Evolutionary conservation across 2,888 invertebrate genomes (phyloP).

Genomic region (Resseliella maxima): DNA sequence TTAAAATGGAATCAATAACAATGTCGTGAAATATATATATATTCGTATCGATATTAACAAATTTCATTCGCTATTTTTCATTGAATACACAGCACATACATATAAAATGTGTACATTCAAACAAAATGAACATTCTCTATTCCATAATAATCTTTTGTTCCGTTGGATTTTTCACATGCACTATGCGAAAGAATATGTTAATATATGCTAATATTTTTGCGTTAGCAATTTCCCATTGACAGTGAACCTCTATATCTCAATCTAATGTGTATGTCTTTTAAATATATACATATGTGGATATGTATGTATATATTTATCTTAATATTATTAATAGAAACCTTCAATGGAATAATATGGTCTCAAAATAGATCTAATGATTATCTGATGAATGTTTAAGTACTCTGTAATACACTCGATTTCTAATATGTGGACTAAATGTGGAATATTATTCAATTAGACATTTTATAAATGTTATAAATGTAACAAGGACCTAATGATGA

Average conservation of each 20-base stretch:
- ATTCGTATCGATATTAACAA: no score
- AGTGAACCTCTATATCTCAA: background rate
- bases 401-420: background rate
- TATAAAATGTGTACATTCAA: background rate
- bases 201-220: background rate
- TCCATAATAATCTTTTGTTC: background rate
- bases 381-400: background rate
- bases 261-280: background rate
- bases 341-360: background rate
- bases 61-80: no score
- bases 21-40: no score
- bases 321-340: slow-evolving; percentile 39
- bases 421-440: background rate
- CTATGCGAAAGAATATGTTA: background rate
- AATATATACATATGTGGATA: background rate
- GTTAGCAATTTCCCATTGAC: background rate
- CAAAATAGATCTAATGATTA: slow-evolving; percentile 22
- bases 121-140: background rate
- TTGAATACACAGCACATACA: no score
- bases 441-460: background rate
- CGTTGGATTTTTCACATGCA: background rate
- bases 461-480: background rate
- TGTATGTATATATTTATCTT: background rate
- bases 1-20: no score
- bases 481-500: background rate